Percentiles rank a stretch among this genome's conserved stretches.
Conservation (phyloP, 2,888 invertebrate genomes). For the Luperina nickerlii region DNA sequence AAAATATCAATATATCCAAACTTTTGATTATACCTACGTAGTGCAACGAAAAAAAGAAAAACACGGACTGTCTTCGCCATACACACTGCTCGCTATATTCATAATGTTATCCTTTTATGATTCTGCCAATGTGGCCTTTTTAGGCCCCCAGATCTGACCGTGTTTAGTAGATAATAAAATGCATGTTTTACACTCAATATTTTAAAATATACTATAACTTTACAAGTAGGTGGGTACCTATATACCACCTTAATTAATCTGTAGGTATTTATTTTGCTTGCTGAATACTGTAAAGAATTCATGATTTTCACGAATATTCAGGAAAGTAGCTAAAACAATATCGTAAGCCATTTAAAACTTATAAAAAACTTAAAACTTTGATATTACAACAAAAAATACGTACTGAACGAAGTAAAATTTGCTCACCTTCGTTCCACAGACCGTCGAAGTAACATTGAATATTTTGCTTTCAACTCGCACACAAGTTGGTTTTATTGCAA, state of each 20-base stretch:
- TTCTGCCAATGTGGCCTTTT: too few relatives aligned
- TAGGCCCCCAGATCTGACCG: too few relatives aligned
- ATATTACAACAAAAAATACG: not conserved
- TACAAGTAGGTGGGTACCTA: too few relatives aligned
- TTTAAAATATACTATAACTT: not conserved
- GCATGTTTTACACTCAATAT: not conserved
- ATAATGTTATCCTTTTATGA: too few relatives aligned
- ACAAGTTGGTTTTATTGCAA: constrained; percentile 42
- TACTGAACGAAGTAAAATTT: constrained; percentile 17
- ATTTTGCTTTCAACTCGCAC: constrained; percentile 41
- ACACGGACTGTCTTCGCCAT: too few relatives aligned
- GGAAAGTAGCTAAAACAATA: not conserved
- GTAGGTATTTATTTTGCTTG: not conserved
- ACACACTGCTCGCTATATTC: too few relatives aligned
- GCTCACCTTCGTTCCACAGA: constrained; percentile 31
- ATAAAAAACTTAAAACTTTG: not conserved
- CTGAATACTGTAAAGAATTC: not conserved
- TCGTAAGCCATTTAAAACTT: not conserved
- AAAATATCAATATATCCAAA: too few relatives aligned
- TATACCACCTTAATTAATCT: not conserved
- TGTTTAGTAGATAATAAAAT: not conserved
- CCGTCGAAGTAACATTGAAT: constrained; percentile 36
- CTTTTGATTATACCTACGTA: too few relatives aligned
- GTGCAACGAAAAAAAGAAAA: too few relatives aligned
- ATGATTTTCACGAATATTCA: not conserved